A percentile compares a stretch with the other conserved stretches of the same genome.
Conservation (phyloP, 1,140 invertebrate species). For the Argopecten irradians region DNA sequence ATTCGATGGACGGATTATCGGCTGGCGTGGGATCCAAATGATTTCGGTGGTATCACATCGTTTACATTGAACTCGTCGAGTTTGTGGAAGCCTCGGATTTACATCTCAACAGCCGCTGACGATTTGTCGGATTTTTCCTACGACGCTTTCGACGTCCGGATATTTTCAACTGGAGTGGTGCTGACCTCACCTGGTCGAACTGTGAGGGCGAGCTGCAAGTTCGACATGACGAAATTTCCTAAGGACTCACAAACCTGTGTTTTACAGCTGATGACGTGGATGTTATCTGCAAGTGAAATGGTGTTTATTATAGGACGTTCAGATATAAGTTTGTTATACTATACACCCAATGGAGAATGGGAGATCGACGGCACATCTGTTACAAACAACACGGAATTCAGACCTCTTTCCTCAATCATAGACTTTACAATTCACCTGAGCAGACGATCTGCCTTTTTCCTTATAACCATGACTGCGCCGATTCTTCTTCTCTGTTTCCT, state of each 20-base stretch:
- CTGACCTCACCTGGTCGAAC: not conserved
- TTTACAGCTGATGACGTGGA: conserved; percentile 25
- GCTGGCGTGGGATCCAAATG: not conserved
- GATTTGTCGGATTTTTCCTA: not conserved
- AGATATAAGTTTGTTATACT: conserved; percentile 9
- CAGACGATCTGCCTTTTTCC: conserved; percentile 69
- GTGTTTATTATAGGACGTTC: not conserved
- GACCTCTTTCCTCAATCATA: not conserved
- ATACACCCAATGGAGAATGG: conserved; percentile 38
- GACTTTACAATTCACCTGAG: conserved; percentile 30
- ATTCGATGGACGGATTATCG: not conserved
- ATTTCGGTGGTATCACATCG: not conserved
- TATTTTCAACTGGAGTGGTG: not conserved
- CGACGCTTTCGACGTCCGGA: not conserved
- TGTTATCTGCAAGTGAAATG: conserved; percentile 27
- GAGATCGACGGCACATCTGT: conserved; percentile 1
- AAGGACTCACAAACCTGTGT: conserved; percentile 42
- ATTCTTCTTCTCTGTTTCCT: conserved; percentile 80
- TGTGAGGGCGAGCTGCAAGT: conserved; percentile 37
- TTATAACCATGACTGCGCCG: conserved; percentile 80
- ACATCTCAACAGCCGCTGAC: not conserved
- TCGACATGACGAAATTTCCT: conserved; percentile 40
- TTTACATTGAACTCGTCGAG: not conserved
- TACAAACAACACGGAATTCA: not conserved
- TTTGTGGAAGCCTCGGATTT: not conserved